A percentile compares a stretch with the other conserved stretches of the same genome.
Conservation (phyloP, 1,140 invertebrate species). For the Sipha flava region DNA sequence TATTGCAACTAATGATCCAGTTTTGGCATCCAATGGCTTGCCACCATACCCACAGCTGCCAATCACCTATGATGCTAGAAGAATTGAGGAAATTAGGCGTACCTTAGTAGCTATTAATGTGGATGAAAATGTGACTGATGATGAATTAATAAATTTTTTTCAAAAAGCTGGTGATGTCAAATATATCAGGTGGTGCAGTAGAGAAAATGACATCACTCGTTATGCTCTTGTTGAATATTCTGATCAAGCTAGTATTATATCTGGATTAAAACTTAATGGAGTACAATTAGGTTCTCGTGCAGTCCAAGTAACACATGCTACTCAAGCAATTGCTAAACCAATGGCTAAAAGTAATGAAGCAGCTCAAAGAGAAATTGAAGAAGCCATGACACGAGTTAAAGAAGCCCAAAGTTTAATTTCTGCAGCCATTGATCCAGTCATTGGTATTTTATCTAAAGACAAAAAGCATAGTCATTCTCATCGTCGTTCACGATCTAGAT, state of each 20-base stretch:
- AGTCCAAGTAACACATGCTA: conserved; percentile 71
- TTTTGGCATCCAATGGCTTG: conserved; percentile 70
- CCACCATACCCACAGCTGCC: conserved; percentile 89
- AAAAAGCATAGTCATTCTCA: conserved; percentile 55
- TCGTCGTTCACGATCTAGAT: conserved; percentile 40
- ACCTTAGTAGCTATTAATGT: conserved; percentile 77
- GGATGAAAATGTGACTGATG: conserved; percentile 56
- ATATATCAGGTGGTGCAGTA: conserved; percentile 83
- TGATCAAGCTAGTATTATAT: conserved; percentile 78
- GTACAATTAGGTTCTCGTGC: conserved; percentile 56
- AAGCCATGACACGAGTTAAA: conserved; percentile 92
- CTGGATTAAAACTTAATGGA: conserved; percentile 81
- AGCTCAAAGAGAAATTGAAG: conserved; percentile 89
- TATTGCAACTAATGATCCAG: conserved; percentile 85
- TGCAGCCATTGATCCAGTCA: conserved; percentile 82
- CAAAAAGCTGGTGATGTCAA: conserved; percentile 84
- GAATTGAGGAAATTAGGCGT: conserved; percentile 92
- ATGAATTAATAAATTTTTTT: conserved; percentile 80
- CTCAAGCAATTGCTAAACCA: conserved; percentile 82
- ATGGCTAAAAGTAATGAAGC: conserved; percentile 91
- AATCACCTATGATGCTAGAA: conserved; percentile 75
- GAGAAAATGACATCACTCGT: conserved; percentile 61
- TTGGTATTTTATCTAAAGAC: conserved; percentile 73
- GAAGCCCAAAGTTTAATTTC: conserved; percentile 90
- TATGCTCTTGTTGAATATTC: conserved; percentile 90